Evolutionary conservation across 1,140 invertebrate genomes (phyloP).

Genomic region (Sycophaga agraensis): DNA sequence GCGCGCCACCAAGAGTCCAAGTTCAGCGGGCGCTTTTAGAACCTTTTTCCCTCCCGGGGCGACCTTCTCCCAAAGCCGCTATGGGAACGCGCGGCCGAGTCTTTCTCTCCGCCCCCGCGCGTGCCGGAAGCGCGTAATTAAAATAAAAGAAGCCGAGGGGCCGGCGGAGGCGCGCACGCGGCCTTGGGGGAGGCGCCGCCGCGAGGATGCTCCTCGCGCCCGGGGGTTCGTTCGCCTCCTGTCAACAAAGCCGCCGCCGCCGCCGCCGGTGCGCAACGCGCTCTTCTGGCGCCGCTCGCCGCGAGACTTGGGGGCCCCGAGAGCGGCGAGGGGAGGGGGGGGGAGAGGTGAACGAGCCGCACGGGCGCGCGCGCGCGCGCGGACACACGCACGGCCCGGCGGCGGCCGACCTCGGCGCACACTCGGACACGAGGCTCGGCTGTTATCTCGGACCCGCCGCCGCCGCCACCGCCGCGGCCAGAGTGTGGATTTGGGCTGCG

Average conservation of each 20-base stretch:
- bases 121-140: slow-evolving; percentile 52
- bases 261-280: no score
- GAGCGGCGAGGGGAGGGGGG: no score
- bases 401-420: background rate
- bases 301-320: no score
- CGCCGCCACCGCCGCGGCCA: no score
- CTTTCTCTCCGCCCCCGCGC: slow-evolving; percentile 32
- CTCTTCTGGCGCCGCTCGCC: no score
- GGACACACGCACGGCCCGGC: background rate
- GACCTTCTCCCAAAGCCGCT: slow-evolving; percentile 20
- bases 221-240: slow-evolving; percentile 42
- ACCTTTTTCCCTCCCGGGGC: slow-evolving; percentile 34
- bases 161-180: slow-evolving; percentile 21
- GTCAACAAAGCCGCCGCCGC: slow-evolving; percentile 33
- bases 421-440: no score
- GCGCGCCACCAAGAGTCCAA: slow-evolving; percentile 32
- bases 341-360: no score
- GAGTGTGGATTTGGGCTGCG: no score
- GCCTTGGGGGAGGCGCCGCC: slow-evolving; percentile 38
- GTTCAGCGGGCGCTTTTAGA: slow-evolving; percentile 53
- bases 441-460: no score
- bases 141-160: slow-evolving; percentile 39
- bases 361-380: no score
- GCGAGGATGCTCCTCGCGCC: slow-evolving; percentile 12
- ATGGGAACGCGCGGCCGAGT: slow-evolving; percentile 38